These are phyloP conservation scores for Ips typographus DNA, from an alignment of 1,140 invertebrate genomes.

Conservation along the genomic window DNA sequence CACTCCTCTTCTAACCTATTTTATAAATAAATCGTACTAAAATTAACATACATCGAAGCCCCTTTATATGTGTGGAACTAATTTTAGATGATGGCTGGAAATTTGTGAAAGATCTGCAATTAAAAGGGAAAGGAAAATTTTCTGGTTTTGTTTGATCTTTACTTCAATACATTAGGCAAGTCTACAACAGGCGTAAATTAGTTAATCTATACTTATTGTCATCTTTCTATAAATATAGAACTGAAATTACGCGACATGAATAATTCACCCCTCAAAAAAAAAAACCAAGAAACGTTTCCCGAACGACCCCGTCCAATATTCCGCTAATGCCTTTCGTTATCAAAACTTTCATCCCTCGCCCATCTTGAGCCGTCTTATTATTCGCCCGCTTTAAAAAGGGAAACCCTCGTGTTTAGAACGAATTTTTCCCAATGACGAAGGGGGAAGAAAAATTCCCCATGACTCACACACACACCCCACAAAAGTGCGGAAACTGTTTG, in stretches of 20 bases:
- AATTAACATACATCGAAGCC: background rate
- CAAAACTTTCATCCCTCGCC: background rate
- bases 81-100: background rate
- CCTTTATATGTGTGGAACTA: background rate
- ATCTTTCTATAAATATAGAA: no score
- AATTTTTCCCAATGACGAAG: slow-evolving; percentile 15
- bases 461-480: background rate
- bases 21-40: slow-evolving; percentile 5
- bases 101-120: no score
- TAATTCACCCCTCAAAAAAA: no score
- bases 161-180: no score
- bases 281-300: no score
- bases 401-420: slow-evolving; percentile 2
- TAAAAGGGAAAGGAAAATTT: no score
- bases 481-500: background rate
- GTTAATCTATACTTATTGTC: no score
- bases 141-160: no score
- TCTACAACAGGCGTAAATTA: no score
- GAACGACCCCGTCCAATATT: no score
- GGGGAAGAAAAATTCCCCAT: slow-evolving; percentile 12
- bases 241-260: no score
- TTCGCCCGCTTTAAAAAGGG: slow-evolving; percentile 4
- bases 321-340: background rate
- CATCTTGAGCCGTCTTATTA: background rate
- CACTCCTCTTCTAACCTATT: slow-evolving; percentile 11